Evolutionary conservation across 2,888 invertebrate species (phyloP), one percentile per base, ranked within the genome.

Genomic region (Campaea margaritaria): DNA sequence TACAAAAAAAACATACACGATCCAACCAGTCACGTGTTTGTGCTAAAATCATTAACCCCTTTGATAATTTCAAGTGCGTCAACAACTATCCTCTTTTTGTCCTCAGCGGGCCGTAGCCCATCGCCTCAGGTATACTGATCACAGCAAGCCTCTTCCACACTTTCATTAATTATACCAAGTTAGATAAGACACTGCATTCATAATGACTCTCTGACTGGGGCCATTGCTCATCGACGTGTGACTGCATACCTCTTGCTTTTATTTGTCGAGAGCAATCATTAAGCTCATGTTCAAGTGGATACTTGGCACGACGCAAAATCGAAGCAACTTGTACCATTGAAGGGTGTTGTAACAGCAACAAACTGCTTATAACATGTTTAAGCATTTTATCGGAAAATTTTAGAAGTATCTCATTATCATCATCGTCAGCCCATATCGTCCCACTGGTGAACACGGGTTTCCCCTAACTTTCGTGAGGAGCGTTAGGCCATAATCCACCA

Each of bases 91-190:
- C 43, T 69, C 73, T 70, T 47, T 57, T 58, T 51, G 31, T 2
- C 28, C 12, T 31, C 44, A 0, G 31, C 39, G 42, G 12, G 39
- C n/a, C 53, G 72, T 74, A 70, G 70, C 50, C 44, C 48, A 70
- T 67, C 62, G 63, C 38, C 46, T 49, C 54, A 54, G 71, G 68
- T 71, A 71, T 76, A 79, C 78, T 66, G 68, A 65, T 83, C 86
- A 81, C 87, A 87, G 89, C 90, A 78, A 83, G 89, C 79, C 82
- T 82, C 85, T 85, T 85, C 77, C 60, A 82, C 86, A 83, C 85
- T 90, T 91, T 86, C 91, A 92, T 92, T 92, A 91, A 92, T 91
- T 92, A 91, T 91, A 84, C 87, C 82, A 75, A 86, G 81, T 88
- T 90, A 92, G 91, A 92, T 91, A 92, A 91, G 90, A 90, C 87